Evolutionary conservation across 2,888 invertebrate species (phyloP).

Genomic region (Herminia tarsipennalis): DNA sequence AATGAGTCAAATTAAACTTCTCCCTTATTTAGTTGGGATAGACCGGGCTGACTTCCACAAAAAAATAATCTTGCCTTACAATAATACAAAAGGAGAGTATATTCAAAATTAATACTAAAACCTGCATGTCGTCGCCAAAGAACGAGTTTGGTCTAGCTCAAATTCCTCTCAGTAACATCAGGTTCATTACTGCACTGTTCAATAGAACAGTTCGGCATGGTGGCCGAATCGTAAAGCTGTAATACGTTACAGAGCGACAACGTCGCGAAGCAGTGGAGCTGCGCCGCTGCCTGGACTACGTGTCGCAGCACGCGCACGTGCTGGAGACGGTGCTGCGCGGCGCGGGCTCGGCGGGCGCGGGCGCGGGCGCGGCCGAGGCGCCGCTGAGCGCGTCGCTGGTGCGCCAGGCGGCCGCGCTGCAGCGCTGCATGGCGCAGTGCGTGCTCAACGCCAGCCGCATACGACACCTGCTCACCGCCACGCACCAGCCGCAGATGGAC

Average conservation of each 20-base stretch:
- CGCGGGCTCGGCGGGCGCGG: constrained; percentile 40
- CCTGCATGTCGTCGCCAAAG: too few relatives aligned
- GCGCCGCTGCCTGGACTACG: constrained; percentile 78
- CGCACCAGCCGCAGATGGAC: constrained; percentile 81
- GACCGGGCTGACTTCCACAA: too few relatives aligned
- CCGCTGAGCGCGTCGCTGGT: constrained; percentile 74
- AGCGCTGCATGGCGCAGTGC: constrained; percentile 82
- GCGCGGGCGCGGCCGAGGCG: constrained; percentile 46
- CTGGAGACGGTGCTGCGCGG: constrained; percentile 77
- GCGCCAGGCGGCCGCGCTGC: constrained; percentile 78
- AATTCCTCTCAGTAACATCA: too few relatives aligned
- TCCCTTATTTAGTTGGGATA: too few relatives aligned
- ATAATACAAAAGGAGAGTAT: too few relatives aligned
- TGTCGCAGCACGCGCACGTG: constrained; percentile 79
- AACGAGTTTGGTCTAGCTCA: too few relatives aligned
- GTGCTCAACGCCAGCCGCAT: constrained; percentile 78
- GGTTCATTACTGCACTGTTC: too few relatives aligned
- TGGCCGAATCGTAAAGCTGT: too few relatives aligned
- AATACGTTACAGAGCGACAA: constrained; percentile 66
- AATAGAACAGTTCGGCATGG: too few relatives aligned
- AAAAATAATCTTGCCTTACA: too few relatives aligned
- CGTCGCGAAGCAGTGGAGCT: constrained; percentile 75
- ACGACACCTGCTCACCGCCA: constrained; percentile 71
- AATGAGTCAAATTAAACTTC: too few relatives aligned
- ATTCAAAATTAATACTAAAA: too few relatives aligned